Conservation (phyloP, 2,113 vertebrate species). For the Choloepus hoffmanni region DNA sequence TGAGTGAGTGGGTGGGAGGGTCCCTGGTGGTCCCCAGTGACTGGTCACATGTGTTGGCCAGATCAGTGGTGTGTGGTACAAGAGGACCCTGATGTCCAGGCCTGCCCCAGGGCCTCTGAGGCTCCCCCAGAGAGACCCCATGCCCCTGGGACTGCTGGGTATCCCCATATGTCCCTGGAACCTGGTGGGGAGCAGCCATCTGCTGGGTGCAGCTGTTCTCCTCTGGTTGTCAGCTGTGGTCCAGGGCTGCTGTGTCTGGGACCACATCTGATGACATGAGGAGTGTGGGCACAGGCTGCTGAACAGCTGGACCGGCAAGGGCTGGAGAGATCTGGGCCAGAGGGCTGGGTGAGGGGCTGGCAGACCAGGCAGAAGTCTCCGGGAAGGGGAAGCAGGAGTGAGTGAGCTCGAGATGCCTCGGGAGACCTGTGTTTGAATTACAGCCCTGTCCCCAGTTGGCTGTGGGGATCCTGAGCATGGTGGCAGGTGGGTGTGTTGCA, state of each 20-base stretch:
- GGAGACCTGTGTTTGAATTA: background rate
- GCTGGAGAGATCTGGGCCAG: background rate
- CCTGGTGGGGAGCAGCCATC: background rate
- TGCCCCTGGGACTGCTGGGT: background rate
- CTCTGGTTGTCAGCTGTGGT: conserved; percentile 6
- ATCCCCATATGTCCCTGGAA: background rate
- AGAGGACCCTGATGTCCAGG: background rate
- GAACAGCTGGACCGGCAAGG: conserved; percentile 46
- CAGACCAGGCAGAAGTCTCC: background rate
- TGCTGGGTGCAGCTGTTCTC: conserved; percentile 5
- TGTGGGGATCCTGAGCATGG: background rate
- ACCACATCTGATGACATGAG: background rate
- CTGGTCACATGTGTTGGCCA: background rate
- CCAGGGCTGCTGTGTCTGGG: background rate
- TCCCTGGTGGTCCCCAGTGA: background rate
- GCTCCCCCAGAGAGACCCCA: background rate
- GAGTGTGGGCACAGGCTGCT: background rate
- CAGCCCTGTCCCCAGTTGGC: background rate
- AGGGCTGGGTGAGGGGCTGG: background rate
- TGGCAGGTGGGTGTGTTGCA: background rate
- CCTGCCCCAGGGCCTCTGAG: background rate
- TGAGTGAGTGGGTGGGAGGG: background rate
- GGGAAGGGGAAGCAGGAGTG: background rate
- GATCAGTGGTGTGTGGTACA: background rate
- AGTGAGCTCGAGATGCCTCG: background rate